These are phyloP conservation scores for Colletes gigas DNA, from an alignment of 1,140 invertebrate genomes.

Conservation along the genomic window DNA sequence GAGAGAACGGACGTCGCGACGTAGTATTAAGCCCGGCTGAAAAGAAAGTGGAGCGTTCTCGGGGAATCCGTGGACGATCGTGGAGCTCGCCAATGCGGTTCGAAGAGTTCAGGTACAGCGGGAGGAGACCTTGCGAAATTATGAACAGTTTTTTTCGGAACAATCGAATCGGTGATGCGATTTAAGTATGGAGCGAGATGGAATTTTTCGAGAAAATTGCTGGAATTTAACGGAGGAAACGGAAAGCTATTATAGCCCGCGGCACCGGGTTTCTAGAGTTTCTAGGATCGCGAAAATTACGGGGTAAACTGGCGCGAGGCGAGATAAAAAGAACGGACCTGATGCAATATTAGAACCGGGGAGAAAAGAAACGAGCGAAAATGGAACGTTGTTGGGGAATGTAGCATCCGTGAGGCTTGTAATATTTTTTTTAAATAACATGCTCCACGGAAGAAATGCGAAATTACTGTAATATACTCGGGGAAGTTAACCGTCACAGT, in stretches of 20 bases:
- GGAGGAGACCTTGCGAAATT: too few species aligned
- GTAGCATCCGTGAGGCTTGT: background rate
- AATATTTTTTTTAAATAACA: slow-evolving; percentile 23
- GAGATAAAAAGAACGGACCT: background rate
- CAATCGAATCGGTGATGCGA: too few species aligned
- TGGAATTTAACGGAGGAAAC: background rate
- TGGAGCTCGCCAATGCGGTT: too few species aligned
- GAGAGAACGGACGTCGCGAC: background rate
- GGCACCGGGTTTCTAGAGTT: background rate
- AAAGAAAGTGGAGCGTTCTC: background rate
- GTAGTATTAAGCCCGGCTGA: too few species aligned
- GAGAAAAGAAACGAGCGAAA: background rate
- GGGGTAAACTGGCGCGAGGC: background rate
- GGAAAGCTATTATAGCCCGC: slow-evolving; percentile 22
- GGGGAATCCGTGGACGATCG: too few species aligned
- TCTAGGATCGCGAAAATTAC: background rate
- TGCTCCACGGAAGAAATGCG: background rate
- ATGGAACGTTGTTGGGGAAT: background rate
- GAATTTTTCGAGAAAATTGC: background rate
- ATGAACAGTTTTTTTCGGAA: too few species aligned
- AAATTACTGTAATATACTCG: slow-evolving; percentile 8
- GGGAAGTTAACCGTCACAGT: slow-evolving; percentile 15
- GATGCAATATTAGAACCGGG: background rate
- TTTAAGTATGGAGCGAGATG: too few species aligned
- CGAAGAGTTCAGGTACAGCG: too few species aligned